Evolutionary conservation across 1,140 invertebrate species (phyloP).

Genomic region (Zaprionus ornatus): DNA sequence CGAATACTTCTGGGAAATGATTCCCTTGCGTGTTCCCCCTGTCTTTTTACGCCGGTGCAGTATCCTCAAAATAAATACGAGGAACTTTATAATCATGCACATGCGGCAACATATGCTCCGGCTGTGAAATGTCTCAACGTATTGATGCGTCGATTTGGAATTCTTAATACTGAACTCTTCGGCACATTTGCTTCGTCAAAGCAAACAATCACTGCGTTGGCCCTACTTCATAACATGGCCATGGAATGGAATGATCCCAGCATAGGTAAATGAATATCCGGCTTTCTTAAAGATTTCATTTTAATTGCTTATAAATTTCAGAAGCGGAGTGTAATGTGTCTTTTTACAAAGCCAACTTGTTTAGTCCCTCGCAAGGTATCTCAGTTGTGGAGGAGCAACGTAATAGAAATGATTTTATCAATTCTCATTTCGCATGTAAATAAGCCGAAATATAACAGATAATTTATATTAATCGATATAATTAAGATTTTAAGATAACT

Average conservation of each 20-base stretch:
- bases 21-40: constrained; percentile 53
- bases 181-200: constrained; percentile 57
- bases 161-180: constrained; percentile 53
- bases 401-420: constrained; percentile 65
- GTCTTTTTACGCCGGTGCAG: constrained; percentile 64
- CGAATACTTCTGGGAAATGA: constrained; percentile 68
- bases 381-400: constrained; percentile 44
- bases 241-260: constrained; percentile 72
- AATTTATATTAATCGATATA: not conserved
- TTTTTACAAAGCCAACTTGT: constrained; percentile 42
- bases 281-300: not conserved
- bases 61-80: constrained; percentile 50
- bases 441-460: not conserved
- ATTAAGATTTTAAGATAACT: not conserved
- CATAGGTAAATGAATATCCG: constrained; percentile 32
- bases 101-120: constrained; percentile 58
- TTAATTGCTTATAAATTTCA: constrained; percentile 11
- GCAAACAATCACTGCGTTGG: constrained; percentile 69
- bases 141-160: constrained; percentile 58
- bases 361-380: constrained; percentile 8
- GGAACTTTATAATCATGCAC: constrained; percentile 68
- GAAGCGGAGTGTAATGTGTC: constrained; percentile 43
- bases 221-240: constrained; percentile 76
- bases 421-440: constrained; percentile 52
- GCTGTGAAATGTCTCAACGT: constrained; percentile 61